Evolutionary conservation across 1,140 invertebrate species (phyloP), one percentile per base, ranked within the genome.

Genomic region (Glossosoma conforme): DNA sequence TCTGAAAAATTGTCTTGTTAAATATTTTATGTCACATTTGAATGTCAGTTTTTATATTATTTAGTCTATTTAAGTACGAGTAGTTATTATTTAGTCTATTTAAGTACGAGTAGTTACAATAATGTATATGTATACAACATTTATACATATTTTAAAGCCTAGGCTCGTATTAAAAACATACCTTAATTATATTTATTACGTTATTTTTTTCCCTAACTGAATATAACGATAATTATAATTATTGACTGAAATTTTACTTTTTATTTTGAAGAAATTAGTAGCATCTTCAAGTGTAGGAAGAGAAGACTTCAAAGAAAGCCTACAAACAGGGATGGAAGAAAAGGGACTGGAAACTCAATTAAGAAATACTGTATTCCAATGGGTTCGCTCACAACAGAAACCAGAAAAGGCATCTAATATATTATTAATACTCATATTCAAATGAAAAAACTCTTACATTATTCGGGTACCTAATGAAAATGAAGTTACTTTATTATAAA

Each of bases 341-440:
- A 83, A 82, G 52, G 86, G 86, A 24, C 71, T 91, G 47, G 87
- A 91, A 65, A 86, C 81, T 9, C 84, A 89, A 63, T 75, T 91
- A 30, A 76, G 85, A 56, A 92, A 92, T 59, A 87, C 86, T 18
- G 83, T 91, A 15, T 92, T 83, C 67, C 86, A 90, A 63, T 87
- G 87, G 82, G 71, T 86, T 13, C 77, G 85, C 59, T 77, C 78
- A 24, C 77, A 80, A 59, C 77, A 73, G 51, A 75, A 72, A 59
- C 63, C 28, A 41, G 59, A 57, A 38, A 53, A 55, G 42, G 41
- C n/a, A n/a, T n/a, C n/a, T n/a, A n/a, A n/a, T n/a, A n/a, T n/a
- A n/a, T n/a, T n/a, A n/a, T n/a, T 54, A 42, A 24, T 19, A 59
- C 55, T 25, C 60, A 51, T 8, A 19, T 55, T n/a, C 61, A 64